A percentile compares a stretch with the other conserved stretches of the same genome.
Conservation (phyloP, 2,113 vertebrate genomes). For the Phalacrocorax aristotelis region DNA sequence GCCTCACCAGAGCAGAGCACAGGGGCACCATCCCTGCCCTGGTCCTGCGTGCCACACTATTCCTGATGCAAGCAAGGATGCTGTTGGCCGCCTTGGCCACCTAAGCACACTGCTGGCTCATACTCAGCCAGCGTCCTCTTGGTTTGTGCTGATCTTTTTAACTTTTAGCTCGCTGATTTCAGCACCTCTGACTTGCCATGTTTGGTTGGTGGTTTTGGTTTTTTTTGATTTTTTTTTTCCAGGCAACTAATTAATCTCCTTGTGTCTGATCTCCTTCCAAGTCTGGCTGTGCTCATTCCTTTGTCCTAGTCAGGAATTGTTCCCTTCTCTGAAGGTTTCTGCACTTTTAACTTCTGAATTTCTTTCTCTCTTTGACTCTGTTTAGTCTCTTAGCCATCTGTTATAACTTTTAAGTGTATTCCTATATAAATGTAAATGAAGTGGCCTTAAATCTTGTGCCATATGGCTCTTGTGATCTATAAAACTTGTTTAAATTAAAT, state of each 20-base stretch:
- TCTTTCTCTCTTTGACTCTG: not conserved
- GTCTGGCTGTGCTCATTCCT: not conserved
- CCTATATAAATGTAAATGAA: too few relatives aligned
- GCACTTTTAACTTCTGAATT: not conserved
- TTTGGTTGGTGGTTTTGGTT: too few relatives aligned
- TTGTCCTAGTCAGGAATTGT: not conserved
- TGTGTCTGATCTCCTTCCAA: not conserved
- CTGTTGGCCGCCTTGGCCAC: too few relatives aligned
- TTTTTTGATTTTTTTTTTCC: not conserved
- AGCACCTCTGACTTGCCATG: not conserved
- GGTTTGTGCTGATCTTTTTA: not conserved
- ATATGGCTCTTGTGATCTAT: not conserved
- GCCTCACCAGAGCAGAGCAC: too few relatives aligned
- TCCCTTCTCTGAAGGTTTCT: not conserved
- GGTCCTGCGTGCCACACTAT: too few relatives aligned
- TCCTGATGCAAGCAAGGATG: too few relatives aligned
- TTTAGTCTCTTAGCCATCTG: not conserved
- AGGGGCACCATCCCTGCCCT: too few relatives aligned
- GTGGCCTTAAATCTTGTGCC: too few relatives aligned
- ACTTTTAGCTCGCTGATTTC: not conserved
- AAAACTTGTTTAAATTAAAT: not conserved
- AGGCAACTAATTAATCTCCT: not conserved
- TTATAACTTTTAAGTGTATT: rapidly evolving
- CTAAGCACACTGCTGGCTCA: too few relatives aligned
- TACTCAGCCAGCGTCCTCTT: not conserved